Base-by-base conservation (phyloP, 2,888 invertebrate species). In the Neocrepidodera transversa region DNA sequence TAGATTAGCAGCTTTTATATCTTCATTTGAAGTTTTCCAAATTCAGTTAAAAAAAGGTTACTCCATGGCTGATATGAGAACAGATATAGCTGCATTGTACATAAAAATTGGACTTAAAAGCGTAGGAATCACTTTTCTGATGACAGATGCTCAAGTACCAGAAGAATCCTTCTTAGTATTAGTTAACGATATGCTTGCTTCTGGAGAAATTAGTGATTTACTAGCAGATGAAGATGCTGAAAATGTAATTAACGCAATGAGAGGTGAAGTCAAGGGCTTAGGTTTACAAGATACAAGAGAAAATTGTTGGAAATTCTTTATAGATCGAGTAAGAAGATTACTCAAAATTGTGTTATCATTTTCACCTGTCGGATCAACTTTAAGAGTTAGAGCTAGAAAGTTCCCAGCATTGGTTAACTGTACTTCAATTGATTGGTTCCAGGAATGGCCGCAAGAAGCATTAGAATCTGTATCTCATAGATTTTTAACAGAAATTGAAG, bases 261-360 rank as follows among this genome's bases (percentile, higher is more conserved):
- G 87, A 65, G 87, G 87, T 63, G 92, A 92, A 82, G 90, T 89
- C 0, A 94, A 92, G 80, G 88, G 90, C 32, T 81, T 87, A 1
- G 96, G 96, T 1, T 82, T 93, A 57, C 83, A 87, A 53, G 97
- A 97, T 73, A 91, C 91, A 0, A 85, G 90, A 58, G 97, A 97
- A 76, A 96, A 95, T 76, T 96, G 96, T 76, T 97, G 96, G 97
- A 89, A 88, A 75, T 97, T 92, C 80, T 97, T 95, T 76, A 94
- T 97, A 68, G 93, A 95, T 68, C 87, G 93, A 71, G 95, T 96
- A 3, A 84, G 95, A 55, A 85, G 87, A 58, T 85, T 87, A 72
- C 76, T 92, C 8, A 86, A 92, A 83, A 83, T 85, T 47, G 90
- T 97, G 10, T 81, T 97, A 2, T 97, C 96, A 76, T 97, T 97